Conservation (phyloP, 1,140 invertebrate species). For the Conus betulinus region DNA sequence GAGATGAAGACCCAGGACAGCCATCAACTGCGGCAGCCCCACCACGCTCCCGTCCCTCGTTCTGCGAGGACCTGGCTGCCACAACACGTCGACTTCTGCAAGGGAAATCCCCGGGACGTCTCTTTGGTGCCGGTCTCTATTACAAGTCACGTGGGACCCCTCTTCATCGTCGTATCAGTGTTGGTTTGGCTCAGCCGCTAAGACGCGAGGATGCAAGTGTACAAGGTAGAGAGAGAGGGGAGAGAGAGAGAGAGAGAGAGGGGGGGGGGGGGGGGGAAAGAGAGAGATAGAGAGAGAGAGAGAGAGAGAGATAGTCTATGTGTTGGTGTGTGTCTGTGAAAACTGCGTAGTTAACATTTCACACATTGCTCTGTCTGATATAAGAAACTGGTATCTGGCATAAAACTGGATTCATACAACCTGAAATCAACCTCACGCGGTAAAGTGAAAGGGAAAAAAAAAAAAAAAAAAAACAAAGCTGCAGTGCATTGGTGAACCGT, state of each 20-base stretch:
- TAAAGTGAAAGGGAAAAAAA: too few species aligned
- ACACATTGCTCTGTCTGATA: too few species aligned
- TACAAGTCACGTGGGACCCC: background rate
- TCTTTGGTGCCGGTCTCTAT: background rate
- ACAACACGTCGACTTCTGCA: background rate
- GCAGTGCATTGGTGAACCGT: too few species aligned
- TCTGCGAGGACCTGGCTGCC: conserved; percentile 6
- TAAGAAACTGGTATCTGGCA: too few species aligned
- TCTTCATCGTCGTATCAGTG: background rate
- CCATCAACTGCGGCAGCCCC: background rate
- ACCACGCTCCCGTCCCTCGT: background rate
- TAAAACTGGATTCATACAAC: too few species aligned
- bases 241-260: too few species aligned
- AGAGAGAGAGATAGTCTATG: background rate
- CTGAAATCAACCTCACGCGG: too few species aligned
- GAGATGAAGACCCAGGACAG: background rate
- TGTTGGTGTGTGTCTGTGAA: background rate
- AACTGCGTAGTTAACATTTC: too few species aligned
- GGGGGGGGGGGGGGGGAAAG: background rate
- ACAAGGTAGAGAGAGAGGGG: background rate
- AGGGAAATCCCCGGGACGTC: background rate
- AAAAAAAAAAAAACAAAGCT: too few species aligned
- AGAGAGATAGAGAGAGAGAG: background rate
- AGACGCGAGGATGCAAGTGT: background rate
- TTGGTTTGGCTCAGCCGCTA: conserved; percentile 12